These are phyloP conservation scores for Sesamia nonagrioides DNA, from an alignment of 1,140 invertebrate species.

Conservation along the genomic window DNA sequence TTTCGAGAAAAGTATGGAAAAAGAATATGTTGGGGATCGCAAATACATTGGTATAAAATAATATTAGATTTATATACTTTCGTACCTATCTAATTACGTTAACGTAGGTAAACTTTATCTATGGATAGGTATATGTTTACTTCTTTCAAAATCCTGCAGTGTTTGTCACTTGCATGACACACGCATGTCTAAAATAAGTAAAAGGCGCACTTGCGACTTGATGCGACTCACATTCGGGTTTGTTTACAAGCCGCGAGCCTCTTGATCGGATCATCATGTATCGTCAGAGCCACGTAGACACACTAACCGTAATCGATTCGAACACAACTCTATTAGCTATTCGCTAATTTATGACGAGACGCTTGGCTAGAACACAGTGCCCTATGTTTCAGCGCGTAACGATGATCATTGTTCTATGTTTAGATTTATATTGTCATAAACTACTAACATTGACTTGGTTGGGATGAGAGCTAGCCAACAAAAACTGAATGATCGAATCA, in stretches of 20 bases:
- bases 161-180: not conserved
- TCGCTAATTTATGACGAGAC: conserved; percentile 56
- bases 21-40: no score
- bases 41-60: no score
- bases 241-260: conserved; percentile 18
- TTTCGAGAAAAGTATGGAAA: no score
- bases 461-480: conserved; percentile 52
- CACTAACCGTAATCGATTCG: conserved; percentile 33
- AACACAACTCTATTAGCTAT: conserved; percentile 40
- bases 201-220: conserved; percentile 15
- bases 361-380: conserved; percentile 64
- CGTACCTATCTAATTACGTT: no score
- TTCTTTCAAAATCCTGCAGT: no score
- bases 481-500: conserved; percentile 56
- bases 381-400: conserved; percentile 39
- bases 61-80: no score
- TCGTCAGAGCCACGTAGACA: conserved; percentile 20
- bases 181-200: conserved; percentile 17
- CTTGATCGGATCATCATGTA: conserved; percentile 3
- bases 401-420: conserved; percentile 58
- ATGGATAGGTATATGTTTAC: no score
- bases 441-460: conserved; percentile 51
- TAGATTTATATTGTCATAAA: conserved; percentile 66
- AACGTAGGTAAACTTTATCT: no score
- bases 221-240: conserved; percentile 22